Evolutionary conservation across 2,797 vertebrate genomes (phyloP), one percentile per base, ranked within the genome.

Genomic region (Vipera latastei): DNA sequence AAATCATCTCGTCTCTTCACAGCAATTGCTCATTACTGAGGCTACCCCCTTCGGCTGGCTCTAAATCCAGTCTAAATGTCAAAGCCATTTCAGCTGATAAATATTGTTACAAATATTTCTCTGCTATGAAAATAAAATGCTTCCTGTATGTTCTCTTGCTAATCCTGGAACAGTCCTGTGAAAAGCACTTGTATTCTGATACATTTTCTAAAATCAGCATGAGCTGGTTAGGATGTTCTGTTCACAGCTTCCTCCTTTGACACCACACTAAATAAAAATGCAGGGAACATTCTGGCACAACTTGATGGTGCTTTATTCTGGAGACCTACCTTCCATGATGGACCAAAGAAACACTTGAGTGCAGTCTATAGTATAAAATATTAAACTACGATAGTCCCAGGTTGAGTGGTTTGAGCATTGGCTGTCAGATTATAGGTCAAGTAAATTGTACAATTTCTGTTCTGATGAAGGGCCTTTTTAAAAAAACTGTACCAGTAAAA

Each of bases 391-490:
- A 38, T 83, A 91, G 63, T 3, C 6, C 5, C 44, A 26, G 25
- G 4, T 87, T 93, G 78, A 53, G 51, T 7, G 7, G 28, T 78
- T 61, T 65, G 18, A 96, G 89, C 8, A 53, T 53, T 53, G 51
- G 51, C 51, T 53, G 6, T 53, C 51, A 86, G 53, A 91, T 92
- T 59, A 85, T 94, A 83, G 78, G 85, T 92, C 38, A 93, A 55
- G 83, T 92, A 95, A 92, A 92, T 92, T 73, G 92, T 48, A 86
- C 53, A n/a, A 90, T 94, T 2, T 93, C 92, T 61, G 55, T 90
- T 8, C 78, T 86, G 90, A 8, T 90, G 61, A 44, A 0, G 93
- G 89, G 1, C 48, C 65, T 93, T 86, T 95, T 92, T 92, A 51
- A 51, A 2, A 32, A 91, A 59, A 85, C 53, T 16, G 4, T 94